Base-by-base conservation (phyloP, 2,888 invertebrate species). In the Cyclophora punctaria region DNA sequence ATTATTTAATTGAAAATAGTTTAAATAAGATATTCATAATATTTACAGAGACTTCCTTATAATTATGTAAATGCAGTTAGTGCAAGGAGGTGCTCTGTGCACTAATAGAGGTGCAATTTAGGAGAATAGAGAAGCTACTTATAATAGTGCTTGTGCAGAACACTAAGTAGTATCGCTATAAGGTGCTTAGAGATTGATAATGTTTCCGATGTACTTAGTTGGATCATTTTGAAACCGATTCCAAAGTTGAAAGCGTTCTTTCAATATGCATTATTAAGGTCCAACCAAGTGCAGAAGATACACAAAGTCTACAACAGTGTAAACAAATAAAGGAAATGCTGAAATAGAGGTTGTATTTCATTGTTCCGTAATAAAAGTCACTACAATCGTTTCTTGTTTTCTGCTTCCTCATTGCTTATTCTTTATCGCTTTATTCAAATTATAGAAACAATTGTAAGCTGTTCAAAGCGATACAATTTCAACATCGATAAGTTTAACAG, bases 61-160 rank as follows among this genome's bases (percentile, higher is more conserved):
- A 51, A 46, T 56, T 49, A 48, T 51, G 40, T 49, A 34, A 55
- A 37, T 37, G 5, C 5, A 37, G 37, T 37, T 52, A 51, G 48
- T 57, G 64, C 48, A 62, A 56, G 34, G 34, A 34, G 6, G 33
- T 44, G 20, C 44, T 33, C 55, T 59, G 71, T 71, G 68, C 65
- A 73, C 75, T 74, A 76, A 72, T 66, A 73, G 71, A 66, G 67
- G 73, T 75, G 74, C 72, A 60, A 64, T 56, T 67, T 54, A 51
- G 47, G 60, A 58, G 65, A 69, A 63, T 58, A 64, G 63, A 65
- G 60, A 60, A 58, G 46, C 54, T 51, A 35, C 42, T 52, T 62
- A 59, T 66, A 62, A 57, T 69, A 71, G 78, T 80, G 79, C 78
- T 76, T 73, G 80, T 80, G 80, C 77, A 72, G 54, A 61, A 64